Evolutionary conservation across 2,797 vertebrate genomes (phyloP), one percentile per base, ranked within the genome.

Genomic region (Ambastaia sidthimunki): DNA sequence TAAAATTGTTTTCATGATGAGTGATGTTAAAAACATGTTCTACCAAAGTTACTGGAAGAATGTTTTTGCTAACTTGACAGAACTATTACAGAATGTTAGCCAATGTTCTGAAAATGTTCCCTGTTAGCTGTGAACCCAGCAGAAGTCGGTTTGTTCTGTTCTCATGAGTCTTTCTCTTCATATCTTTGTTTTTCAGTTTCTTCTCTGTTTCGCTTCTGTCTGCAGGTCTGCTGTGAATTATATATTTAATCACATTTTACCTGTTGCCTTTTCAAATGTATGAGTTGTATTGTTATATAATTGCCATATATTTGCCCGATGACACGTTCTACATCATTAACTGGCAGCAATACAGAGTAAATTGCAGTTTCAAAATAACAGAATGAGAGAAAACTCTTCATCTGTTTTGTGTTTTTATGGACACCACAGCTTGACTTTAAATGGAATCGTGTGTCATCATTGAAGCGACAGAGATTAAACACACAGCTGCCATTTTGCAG

Each of bases 401-500:
- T 77, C 75, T 63, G 13, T 78, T 60, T 57, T 15, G 47, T 63
- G 18, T 71, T 63, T 65, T 63, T 71, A 71, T 1, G 15, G 44
- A 41, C 62, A 28, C 70, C 63, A 80, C 60, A 37, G 60, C n/a
- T 18, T 41, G 50, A 76, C 37, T 71, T 28, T 69, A 47, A 52
- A 70, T 19, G 23, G 57, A 37, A 50, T 71, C 52, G 69, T 78
- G 73, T 79, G 4, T 44, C 67, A 76, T 78, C 69, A 76, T 76
- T 62, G 37, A 19, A 50, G 21, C 37, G 37, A 54, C 63, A 34
- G 60, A 80, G 81, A 84, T 89, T 82, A 81, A 84, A 78, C 65
- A 74, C 31, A 37, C 80, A 48, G 78, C 34, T 82, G 82, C 73
- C 78, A 84, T 87, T 85, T 85, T 83, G 80, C 59, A 0, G 25